These are phyloP conservation scores for Chrysochloris asiatica DNA, from an alignment of 2,113 vertebrate genomes.

Conservation along the genomic window DNA sequence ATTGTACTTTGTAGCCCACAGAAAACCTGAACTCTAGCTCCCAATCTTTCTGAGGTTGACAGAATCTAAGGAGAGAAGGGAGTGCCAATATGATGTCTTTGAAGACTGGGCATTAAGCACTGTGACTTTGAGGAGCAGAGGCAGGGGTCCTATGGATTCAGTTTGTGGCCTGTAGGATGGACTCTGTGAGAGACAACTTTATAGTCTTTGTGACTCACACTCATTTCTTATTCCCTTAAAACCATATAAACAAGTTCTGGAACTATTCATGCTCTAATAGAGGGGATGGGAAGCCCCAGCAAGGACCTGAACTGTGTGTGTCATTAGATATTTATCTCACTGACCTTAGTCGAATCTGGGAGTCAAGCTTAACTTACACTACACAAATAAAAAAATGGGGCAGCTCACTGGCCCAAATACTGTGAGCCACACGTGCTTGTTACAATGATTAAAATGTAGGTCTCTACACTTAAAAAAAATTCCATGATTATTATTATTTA, in stretches of 20 bases:
- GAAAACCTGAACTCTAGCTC: neutral
- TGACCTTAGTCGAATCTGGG: neutral
- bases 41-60: neutral
- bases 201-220: constrained; percentile 23
- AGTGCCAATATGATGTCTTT: neutral
- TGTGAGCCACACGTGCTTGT: neutral
- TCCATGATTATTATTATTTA: too few species aligned
- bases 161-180: neutral
- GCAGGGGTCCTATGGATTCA: neutral
- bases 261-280: neutral
- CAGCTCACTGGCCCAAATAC: constrained; percentile 15
- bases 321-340: too few species aligned
- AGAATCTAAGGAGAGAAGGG: neutral
- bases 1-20: neutral
- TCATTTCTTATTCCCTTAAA: neutral
- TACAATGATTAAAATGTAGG: constrained; percentile 40
- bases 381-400: constrained; percentile 14
- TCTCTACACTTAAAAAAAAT: neutral
- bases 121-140: neutral
- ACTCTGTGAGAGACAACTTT: neutral
- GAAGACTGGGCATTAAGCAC: neutral
- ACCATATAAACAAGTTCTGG: neutral
- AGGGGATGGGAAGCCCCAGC: fast-evolving
- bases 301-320: neutral
- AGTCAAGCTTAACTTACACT: constrained; percentile 9